Percentiles rank a stretch among this genome's conserved stretches.
phyloP scores from a whole-genome alignment of 2,888 invertebrate genomes.

The Meteorus cinctellus region DNA sequence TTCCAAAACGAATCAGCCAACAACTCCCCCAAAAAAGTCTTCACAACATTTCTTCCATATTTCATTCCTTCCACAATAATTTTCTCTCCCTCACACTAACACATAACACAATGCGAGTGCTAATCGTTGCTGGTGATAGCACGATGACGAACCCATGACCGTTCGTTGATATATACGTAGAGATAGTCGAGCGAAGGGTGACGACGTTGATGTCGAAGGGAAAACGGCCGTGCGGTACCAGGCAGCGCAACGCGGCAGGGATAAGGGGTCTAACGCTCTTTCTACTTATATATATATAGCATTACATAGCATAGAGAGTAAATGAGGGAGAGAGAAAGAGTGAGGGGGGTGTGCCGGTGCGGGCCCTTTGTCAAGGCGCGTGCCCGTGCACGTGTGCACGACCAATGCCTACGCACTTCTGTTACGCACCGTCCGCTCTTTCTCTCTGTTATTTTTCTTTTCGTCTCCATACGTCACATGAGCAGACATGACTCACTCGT shows the following conservation, averaged over 20 bases:
- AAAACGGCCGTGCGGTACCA: conserved; percentile 12
- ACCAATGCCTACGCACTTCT: conserved; percentile 70
- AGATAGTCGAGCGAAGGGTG: neutral
- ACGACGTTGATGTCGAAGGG: conserved; percentile 5
- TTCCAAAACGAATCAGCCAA: too few relatives aligned
- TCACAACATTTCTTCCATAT: too few relatives aligned
- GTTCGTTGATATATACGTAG: neutral
- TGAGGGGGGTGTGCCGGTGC: conserved; percentile 62
- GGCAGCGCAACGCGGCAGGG: neutral
- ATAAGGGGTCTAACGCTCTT: neutral
- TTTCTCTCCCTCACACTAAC: too few relatives aligned
- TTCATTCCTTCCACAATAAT: too few relatives aligned
- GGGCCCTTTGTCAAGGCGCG: conserved; percentile 72
- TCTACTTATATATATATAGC: neutral
- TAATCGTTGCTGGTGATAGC: too few relatives aligned
- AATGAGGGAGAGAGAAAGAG: conserved; percentile 28
- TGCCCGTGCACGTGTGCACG: conserved; percentile 72
- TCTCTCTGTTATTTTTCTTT: conserved; percentile 29
- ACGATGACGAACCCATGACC: neutral
- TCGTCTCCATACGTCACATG: neutral
- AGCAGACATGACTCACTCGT: conserved; percentile 45
- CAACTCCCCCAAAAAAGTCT: too few relatives aligned
- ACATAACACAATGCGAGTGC: too few relatives aligned
- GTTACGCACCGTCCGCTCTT: conserved; percentile 50
- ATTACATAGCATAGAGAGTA: conserved; percentile 8